phyloP scores from a whole-genome alignment of 2,113 vertebrate genomes.

The Cynopterus brachyotis region DNA sequence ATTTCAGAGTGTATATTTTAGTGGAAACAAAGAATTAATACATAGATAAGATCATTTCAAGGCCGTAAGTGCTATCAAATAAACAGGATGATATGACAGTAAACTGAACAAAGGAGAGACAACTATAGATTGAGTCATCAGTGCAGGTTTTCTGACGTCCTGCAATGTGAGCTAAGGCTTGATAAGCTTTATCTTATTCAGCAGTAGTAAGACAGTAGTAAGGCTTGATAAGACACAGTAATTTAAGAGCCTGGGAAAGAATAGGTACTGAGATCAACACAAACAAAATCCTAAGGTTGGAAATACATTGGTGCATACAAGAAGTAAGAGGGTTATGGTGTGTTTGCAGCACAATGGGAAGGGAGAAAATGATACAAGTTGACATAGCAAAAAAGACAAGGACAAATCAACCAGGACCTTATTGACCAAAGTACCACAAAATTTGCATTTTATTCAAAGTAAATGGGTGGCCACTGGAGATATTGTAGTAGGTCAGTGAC shows the following conservation, averaged over 20 bases:
- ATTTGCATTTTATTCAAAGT: neutral
- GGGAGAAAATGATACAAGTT: neutral
- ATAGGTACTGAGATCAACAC: neutral
- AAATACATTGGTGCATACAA: neutral
- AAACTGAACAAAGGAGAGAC: neutral
- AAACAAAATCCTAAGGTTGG: neutral
- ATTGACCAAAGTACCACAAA: neutral
- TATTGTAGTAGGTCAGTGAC: neutral
- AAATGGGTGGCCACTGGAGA: neutral
- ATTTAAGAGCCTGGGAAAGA: neutral
- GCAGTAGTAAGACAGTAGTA: no score
- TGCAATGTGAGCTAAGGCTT: neutral
- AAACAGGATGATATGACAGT: neutral
- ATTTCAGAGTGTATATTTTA: neutral
- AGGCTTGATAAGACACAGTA: neutral
- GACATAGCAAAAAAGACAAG: neutral
- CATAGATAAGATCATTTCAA: neutral
- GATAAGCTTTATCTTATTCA: no score
- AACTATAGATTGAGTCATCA: neutral
- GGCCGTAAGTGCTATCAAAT: neutral
- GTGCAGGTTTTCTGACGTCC: neutral
- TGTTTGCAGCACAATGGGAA: neutral
- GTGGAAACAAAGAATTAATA: neutral
- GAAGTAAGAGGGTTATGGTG: no score
- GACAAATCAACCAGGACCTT: neutral